Evolutionary conservation across 2,113 vertebrate genomes (phyloP).

Genomic region (Pluvialis apricaria): DNA sequence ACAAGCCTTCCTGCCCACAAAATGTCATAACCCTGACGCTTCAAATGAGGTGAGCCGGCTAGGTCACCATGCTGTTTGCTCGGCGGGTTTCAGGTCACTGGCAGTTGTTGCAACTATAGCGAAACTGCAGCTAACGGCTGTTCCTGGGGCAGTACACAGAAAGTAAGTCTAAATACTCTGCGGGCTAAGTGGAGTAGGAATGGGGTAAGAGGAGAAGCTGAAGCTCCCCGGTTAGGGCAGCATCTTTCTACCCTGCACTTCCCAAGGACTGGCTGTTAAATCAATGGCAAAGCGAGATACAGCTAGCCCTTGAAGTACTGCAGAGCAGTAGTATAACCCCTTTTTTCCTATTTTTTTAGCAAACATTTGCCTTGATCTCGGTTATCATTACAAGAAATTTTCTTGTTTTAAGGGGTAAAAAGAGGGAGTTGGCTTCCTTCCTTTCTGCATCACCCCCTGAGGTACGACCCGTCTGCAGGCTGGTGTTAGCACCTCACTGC

Average conservation of each 20-base stretch:
- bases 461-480: neutral
- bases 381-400: neutral
- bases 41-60: neutral
- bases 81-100: neutral
- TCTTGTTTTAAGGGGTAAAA: neutral
- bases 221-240: neutral
- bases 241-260: neutral
- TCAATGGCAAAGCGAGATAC: neutral
- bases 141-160: neutral
- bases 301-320: neutral
- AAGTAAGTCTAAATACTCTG: neutral
- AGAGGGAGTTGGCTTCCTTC: neutral
- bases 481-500: neutral
- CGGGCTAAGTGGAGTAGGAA: neutral
- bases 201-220: neutral
- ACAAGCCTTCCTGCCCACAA: conserved; percentile 20
- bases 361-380: neutral
- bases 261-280: neutral
- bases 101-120: neutral
- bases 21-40: neutral
- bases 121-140: neutral
- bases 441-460: neutral
- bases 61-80: neutral
- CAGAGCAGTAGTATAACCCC: neutral
- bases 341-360: neutral